phyloP scores from a whole-genome alignment of 2,113 vertebrate species.

The Cyanocitta stelleri region DNA sequence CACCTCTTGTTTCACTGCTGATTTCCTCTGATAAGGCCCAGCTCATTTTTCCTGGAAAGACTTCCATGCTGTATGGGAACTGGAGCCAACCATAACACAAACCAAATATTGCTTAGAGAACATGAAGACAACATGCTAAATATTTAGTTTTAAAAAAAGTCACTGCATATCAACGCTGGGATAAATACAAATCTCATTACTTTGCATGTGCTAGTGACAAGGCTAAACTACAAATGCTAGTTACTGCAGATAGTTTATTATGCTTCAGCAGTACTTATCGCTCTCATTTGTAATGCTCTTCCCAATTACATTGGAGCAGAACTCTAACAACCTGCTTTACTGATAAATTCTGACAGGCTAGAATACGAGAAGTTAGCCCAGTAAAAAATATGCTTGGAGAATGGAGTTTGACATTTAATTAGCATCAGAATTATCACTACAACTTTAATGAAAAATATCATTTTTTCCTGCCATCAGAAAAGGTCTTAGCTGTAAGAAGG shows the following conservation, averaged over 20 bases:
- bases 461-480: not conserved
- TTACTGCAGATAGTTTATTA: not conserved
- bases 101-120: not conserved
- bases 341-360: not conserved
- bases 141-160: not conserved
- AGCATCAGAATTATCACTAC: not conserved
- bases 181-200: not conserved
- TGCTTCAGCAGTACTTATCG: not conserved
- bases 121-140: not conserved
- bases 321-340: not conserved
- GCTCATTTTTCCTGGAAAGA: slow-evolving; percentile 38
- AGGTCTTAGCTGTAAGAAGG: not conserved
- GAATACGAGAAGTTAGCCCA: not conserved
- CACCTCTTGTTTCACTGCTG: slow-evolving; percentile 23
- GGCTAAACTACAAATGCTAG: not conserved
- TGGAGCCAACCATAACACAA: slow-evolving; percentile 31
- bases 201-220: not conserved
- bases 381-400: not conserved
- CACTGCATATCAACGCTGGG: not conserved
- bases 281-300: not conserved
- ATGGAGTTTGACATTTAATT: not conserved
- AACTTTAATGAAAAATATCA: not conserved
- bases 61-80: not conserved
- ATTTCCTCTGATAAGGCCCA: slow-evolving; percentile 46
- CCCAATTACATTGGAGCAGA: not conserved